These are phyloP conservation scores for Toxotes lorentzi DNA, from an alignment of 2,797 vertebrate species.

Conservation along the genomic window DNA sequence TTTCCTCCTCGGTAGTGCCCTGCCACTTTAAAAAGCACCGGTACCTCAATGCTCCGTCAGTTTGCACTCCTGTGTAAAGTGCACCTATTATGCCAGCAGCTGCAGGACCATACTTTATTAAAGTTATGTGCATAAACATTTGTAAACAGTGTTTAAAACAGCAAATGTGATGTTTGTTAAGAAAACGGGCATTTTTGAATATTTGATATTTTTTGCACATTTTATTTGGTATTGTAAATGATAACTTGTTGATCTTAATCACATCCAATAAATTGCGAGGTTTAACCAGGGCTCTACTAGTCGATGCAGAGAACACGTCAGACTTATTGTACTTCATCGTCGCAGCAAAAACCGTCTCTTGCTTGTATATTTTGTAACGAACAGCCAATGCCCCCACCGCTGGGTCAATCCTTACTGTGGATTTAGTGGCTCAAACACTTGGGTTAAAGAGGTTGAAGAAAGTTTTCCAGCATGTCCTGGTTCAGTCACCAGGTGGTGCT, in stretches of 20 bases:
- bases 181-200: constrained; percentile 75
- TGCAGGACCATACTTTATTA: constrained; percentile 68
- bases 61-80: constrained; percentile 73
- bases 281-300: constrained; percentile 47
- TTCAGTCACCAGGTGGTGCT: constrained; percentile 72
- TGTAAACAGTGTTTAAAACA: constrained; percentile 75
- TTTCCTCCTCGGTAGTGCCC: constrained; percentile 64
- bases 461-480: constrained; percentile 28
- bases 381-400: background rate
- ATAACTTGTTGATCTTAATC: constrained; percentile 60
- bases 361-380: constrained; percentile 25
- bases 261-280: constrained; percentile 43
- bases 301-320: constrained; percentile 30
- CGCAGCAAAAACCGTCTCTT: constrained; percentile 14
- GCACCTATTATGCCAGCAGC: constrained; percentile 72
- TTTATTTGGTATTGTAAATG: constrained; percentile 77
- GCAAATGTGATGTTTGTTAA: constrained; percentile 69
- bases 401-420: background rate
- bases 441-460: constrained; percentile 10
- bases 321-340: constrained; percentile 16
- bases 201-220: constrained; percentile 79
- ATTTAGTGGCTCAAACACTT: background rate
- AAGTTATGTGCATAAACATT: constrained; percentile 71
- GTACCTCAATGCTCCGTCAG: constrained; percentile 72
- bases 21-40: constrained; percentile 71